A percentile compares a stretch with the other conserved stretches of the same genome.
These are phyloP conservation scores for Carabus problematicus DNA, from an alignment of 2,888 invertebrate genomes.

Conservation along the genomic window DNA sequence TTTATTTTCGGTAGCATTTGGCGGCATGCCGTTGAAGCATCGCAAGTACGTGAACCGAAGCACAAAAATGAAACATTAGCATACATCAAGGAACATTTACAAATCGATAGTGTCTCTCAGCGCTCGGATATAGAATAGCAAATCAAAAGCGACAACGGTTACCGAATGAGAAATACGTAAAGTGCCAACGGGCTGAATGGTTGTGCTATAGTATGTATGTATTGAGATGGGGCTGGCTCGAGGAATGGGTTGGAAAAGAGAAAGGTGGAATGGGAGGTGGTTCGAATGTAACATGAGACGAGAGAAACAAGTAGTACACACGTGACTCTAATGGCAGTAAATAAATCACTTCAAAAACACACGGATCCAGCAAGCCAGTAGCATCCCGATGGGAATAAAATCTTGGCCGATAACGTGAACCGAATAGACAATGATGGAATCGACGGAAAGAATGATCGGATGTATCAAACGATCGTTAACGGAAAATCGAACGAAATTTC, in stretches of 20 bases:
- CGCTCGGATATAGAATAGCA: conserved; percentile 11
- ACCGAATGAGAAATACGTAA: background rate
- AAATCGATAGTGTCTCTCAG: background rate
- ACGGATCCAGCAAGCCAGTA: conserved; percentile 27
- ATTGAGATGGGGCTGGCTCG: background rate
- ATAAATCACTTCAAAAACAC: conserved; percentile 38
- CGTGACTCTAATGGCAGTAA: conserved; percentile 38
- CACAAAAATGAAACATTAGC: no score
- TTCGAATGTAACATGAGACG: background rate
- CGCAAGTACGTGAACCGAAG: no score
- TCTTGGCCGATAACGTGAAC: conserved; percentile 29
- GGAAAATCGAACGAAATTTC: conserved; percentile 6
- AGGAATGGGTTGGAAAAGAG: background rate
- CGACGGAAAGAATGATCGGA: conserved; percentile 3
- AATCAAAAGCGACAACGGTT: conserved; percentile 23
- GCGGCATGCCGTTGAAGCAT: no score
- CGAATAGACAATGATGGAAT: conserved; percentile 23
- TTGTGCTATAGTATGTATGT: no score
- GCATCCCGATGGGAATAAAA: conserved; percentile 28
- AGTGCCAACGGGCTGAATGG: no score
- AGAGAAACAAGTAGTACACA: conserved; percentile 26
- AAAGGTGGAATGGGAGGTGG: background rate
- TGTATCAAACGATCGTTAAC: conserved; percentile 23
- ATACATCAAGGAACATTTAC: background rate
- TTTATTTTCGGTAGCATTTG: no score